Conservation (phyloP, 2,888 invertebrate species). For the Muschampia plurimacula region DNA sequence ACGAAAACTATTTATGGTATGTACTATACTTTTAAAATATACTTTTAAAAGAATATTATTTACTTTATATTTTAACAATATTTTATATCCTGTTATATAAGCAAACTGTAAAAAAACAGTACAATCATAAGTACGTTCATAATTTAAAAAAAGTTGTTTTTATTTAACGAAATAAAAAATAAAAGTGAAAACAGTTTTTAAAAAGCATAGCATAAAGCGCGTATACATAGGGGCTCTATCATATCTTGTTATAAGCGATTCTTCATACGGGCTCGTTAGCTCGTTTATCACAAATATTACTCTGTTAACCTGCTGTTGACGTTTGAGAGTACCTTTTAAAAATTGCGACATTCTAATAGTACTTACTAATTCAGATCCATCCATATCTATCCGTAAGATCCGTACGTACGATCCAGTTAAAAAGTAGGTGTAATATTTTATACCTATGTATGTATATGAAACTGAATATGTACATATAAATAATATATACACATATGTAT, state of each 20-base stretch:
- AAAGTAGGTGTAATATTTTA: too few species aligned
- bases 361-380: too few species aligned
- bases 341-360: conserved; percentile 16
- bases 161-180: conserved; percentile 31
- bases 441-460: too few species aligned
- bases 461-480: too few species aligned
- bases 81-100: background rate
- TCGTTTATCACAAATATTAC: conserved; percentile 55
- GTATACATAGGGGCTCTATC: conserved; percentile 69
- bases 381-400: background rate
- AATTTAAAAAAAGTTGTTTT: background rate
- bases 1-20: too few species aligned
- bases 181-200: conserved; percentile 71
- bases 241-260: conserved; percentile 56
- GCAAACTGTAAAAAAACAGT: background rate
- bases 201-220: conserved; percentile 49
- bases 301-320: conserved; percentile 22
- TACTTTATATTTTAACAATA: background rate
- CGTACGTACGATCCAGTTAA: background rate
- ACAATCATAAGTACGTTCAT: too few species aligned
- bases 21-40: too few species aligned
- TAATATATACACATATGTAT: too few species aligned
- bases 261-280: conserved; percentile 66
- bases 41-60: too few species aligned
- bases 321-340: conserved; percentile 25